Conservation (phyloP, 2,113 vertebrate species). For the Pelmatolapia mariae region DNA sequence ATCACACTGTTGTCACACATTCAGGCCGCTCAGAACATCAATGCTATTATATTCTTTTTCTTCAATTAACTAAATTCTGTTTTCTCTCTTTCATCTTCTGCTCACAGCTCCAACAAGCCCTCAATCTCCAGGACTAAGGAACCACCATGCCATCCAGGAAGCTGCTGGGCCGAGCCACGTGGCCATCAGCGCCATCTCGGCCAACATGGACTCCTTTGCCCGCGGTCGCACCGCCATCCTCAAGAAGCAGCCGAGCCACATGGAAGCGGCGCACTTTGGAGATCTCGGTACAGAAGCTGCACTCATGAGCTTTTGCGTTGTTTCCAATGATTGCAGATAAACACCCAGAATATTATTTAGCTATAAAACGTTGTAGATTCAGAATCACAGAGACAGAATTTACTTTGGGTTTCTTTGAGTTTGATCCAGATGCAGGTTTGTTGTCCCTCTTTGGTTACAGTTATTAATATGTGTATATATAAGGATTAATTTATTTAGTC, state of each 20-base stretch:
- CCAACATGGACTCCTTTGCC: conserved; percentile 98
- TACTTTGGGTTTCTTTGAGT: neutral
- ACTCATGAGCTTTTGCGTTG: neutral
- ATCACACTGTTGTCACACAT: neutral
- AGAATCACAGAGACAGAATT: rapidly evolving
- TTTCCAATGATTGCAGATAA: neutral
- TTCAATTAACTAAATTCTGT: neutral
- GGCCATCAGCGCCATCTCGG: conserved; percentile 97
- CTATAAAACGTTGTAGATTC: neutral
- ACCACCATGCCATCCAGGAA: conserved; percentile 91
- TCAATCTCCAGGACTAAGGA: conserved; percentile 84
- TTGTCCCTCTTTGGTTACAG: neutral
- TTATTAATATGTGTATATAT: neutral
- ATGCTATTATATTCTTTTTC: neutral
- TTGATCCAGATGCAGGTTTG: neutral
- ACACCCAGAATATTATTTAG: neutral
- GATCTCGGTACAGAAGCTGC: conserved; percentile 81
- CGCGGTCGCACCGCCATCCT: conserved; percentile 93
- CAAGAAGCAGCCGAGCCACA: conserved; percentile 95
- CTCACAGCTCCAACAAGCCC: conserved; percentile 62
- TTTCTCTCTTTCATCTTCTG: neutral
- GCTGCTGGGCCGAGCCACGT: conserved; percentile 95
- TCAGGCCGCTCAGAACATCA: neutral
- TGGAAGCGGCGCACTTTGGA: conserved; percentile 96
- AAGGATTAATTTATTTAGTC: neutral